These are phyloP conservation scores for Coregonus clupeaformis DNA, from an alignment of 2,113 vertebrate species.

Conservation along the genomic window DNA sequence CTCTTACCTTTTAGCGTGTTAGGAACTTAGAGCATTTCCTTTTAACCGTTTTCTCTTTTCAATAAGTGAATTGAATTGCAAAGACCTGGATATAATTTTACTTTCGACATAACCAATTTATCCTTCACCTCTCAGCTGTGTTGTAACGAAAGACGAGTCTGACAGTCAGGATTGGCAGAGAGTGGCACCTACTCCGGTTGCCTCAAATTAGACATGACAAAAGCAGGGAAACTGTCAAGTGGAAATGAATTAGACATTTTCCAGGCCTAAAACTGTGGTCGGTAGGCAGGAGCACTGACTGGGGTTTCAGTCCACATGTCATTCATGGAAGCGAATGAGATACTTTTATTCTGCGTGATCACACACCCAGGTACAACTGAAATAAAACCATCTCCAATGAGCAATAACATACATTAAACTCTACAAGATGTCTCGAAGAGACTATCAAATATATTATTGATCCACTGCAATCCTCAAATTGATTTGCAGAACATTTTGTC, in stretches of 20 bases:
- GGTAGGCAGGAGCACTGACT: slow-evolving; percentile 47
- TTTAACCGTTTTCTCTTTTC: slow-evolving; percentile 44
- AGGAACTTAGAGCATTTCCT: slow-evolving; percentile 48
- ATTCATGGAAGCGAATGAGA: neutral
- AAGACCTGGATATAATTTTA: slow-evolving; percentile 71
- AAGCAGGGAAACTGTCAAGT: slow-evolving; percentile 67
- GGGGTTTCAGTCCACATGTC: slow-evolving; percentile 50
- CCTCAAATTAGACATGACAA: slow-evolving; percentile 77
- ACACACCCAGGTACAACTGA: neutral
- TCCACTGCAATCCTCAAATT: too few species aligned
- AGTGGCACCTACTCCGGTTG: slow-evolving; percentile 74
- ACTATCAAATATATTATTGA: too few species aligned
- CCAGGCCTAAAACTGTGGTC: slow-evolving; percentile 58
- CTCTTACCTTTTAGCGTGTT: slow-evolving; percentile 43
- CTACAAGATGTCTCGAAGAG: too few species aligned
- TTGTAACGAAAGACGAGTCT: slow-evolving; percentile 65
- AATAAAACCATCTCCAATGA: too few species aligned
- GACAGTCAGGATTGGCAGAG: slow-evolving; percentile 60
- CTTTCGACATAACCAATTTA: slow-evolving; percentile 77
- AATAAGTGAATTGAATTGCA: slow-evolving; percentile 67
- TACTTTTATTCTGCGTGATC: neutral
- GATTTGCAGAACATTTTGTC: too few species aligned
- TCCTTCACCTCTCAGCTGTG: slow-evolving; percentile 50
- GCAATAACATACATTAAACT: too few species aligned
- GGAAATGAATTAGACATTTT: slow-evolving; percentile 59